Conservation (phyloP, 2,888 invertebrate species). For the Stenurella melanura region DNA sequence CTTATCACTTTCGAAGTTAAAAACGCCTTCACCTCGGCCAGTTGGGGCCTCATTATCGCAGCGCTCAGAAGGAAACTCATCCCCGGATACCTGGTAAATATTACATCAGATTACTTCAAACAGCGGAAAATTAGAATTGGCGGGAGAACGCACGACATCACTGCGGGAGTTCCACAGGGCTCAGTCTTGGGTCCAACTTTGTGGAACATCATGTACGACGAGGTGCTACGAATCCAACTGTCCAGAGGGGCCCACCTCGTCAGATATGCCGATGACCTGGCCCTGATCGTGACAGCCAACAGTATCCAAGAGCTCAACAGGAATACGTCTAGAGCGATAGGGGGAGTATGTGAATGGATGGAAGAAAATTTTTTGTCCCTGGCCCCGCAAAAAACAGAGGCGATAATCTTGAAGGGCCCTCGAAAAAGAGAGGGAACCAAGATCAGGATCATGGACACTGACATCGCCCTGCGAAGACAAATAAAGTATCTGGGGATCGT, state of each 20-base stretch:
- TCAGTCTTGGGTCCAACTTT: constrained; percentile 23
- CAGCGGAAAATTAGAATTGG: neutral
- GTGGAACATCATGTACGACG: constrained; percentile 37
- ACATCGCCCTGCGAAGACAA: neutral
- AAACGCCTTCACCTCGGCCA: constrained; percentile 2
- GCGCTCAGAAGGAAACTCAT: neutral
- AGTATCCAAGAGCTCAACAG: too few relatives aligned
- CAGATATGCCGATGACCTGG: constrained; percentile 39
- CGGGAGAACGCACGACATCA: neutral
- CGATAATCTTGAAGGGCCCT: constrained; percentile 9
- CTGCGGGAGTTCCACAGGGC: constrained; percentile 33
- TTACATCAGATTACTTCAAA: constrained; percentile 5
- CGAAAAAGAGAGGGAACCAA: constrained; percentile 7
- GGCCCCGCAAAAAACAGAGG: constrained; percentile 1
- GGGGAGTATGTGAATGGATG: neutral
- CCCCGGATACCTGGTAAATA: constrained; percentile 1
- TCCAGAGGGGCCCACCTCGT: constrained; percentile 2
- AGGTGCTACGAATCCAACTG: constrained; percentile 1
- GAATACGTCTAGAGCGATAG: neutral
- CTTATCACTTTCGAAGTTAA: neutral
- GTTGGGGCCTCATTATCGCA: constrained; percentile 23
- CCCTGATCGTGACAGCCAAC: constrained; percentile 8
- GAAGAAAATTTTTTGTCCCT: neutral
- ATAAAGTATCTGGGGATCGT: constrained; percentile 56
- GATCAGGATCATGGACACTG: neutral